Conservation (phyloP, 2,888 invertebrate species). For the Cosmopolites sordidus region DNA sequence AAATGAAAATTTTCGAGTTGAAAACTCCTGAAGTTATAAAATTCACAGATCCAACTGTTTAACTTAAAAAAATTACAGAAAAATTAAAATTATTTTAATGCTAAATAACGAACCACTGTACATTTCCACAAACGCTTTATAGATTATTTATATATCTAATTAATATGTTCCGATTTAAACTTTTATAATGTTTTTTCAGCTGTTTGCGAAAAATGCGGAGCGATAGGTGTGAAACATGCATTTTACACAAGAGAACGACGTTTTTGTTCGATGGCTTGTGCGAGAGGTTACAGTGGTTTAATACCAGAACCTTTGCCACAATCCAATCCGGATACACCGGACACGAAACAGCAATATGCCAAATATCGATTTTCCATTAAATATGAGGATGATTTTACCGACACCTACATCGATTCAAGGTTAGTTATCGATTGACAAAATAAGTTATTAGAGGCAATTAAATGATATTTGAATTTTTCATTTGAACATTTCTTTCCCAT, state of each 20-base stretch:
- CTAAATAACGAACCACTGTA: no score
- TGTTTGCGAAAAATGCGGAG: conserved; percentile 80
- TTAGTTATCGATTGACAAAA: background rate
- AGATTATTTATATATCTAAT: no score
- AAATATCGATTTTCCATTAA: conserved; percentile 47
- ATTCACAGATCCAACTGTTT: no score
- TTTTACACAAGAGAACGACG: conserved; percentile 79
- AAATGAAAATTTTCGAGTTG: no score
- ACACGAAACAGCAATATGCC: conserved; percentile 40
- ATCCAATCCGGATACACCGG: conserved; percentile 38
- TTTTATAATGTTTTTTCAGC: conserved; percentile 51
- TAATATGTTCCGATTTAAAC: no score
- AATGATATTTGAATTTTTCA: no score
- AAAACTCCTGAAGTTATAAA: no score
- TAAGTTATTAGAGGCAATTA: no score
- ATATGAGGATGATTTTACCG: conserved; percentile 42
- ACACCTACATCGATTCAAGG: conserved; percentile 37
- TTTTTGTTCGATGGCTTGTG: conserved; percentile 78
- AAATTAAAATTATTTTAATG: no score
- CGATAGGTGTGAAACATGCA: conserved; percentile 79
- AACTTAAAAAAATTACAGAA: no score
- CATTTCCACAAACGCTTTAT: no score
- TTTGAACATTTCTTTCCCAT: no score
- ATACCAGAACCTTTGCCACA: conserved; percentile 46
- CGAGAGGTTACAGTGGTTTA: conserved; percentile 54